Evolutionary conservation across 2,797 vertebrate genomes (phyloP), one percentile per base, ranked within the genome.

Genomic region (Psittacula echo): DNA sequence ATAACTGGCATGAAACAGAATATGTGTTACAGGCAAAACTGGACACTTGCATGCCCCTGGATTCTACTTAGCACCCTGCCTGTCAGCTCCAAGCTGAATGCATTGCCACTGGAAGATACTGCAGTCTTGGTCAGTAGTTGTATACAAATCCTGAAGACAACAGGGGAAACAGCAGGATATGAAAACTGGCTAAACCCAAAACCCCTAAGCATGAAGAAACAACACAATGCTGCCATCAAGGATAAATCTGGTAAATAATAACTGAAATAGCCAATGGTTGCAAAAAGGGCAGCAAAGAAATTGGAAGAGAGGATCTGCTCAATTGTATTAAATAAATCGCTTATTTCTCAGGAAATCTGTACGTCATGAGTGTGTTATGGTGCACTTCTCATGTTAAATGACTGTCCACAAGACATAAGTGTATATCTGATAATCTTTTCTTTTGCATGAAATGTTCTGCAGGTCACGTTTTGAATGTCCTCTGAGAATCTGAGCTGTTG

Each of bases 391-490:
- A 26, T 0, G 0, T n/a, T 50, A 67, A 73, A 56, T 9, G 26
- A n/a, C 20, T 86, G 32, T 10, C 34, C 19, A 34, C 1, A 5
- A 76, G 76, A 54, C 19, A 9, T 5, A 42, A 58, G 30, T 7
- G 19, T 34, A 0, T 41, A 56, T 13, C n/a, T 90, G 77, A 50
- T 61, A 45, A 80, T 18, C 13, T 44, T 61, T 83, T 16, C 41
- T 70, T 60, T 22, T 2, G 11, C 41, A 24, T 29, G 47, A 76
- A 67, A 32, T 6, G 15, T 11, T 73, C 80, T 23, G 64, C 64
- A 45, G 0, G 0, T 39, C n/a, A 0, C 2, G 20, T 41, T 82
- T 26, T 20, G 60, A 79, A 82, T 0, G 7, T 56, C 44, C 47
- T 48, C 51, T 0, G 2, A 70, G 80, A 74, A 82, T 1, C 34